Percentiles rank a stretch among this genome's conserved stretches.
Evolutionary conservation across 1,140 invertebrate genomes (phyloP).

Genomic region (Sycophila sp.): DNA sequence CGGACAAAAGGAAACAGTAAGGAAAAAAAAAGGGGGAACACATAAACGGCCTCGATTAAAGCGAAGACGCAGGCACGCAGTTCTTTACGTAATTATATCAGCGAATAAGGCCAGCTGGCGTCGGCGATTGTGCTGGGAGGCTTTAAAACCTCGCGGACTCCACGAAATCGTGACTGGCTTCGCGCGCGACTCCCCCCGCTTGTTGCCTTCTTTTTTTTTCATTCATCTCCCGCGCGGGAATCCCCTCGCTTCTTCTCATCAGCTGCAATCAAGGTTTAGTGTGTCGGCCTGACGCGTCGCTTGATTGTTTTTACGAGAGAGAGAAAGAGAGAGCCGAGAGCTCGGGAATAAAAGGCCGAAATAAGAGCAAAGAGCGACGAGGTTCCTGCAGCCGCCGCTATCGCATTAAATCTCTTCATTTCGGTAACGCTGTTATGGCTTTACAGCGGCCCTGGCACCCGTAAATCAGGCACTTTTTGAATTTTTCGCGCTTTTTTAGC

Average conservation of each 20-base stretch:
- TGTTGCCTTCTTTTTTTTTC: not conserved
- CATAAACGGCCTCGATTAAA: not conserved
- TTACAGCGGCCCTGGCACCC: conserved; percentile 51
- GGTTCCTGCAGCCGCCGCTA: not conserved
- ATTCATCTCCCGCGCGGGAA: too few relatives aligned
- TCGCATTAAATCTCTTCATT: conserved; percentile 60
- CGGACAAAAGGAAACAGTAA: too few relatives aligned
- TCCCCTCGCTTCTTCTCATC: conserved; percentile 49
- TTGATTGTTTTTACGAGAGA: conserved; percentile 64
- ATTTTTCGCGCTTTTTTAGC: conserved; percentile 53
- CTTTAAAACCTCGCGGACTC: not conserved
- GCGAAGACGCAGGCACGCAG: not conserved
- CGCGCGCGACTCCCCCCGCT: not conserved
- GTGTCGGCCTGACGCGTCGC: conserved; percentile 49
- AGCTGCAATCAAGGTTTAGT: conserved; percentile 61
- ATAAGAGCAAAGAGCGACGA: conserved; percentile 37
- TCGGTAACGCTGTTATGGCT: conserved; percentile 60
- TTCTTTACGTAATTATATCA: conserved; percentile 15
- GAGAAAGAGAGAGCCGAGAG: not conserved
- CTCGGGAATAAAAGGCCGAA: conserved; percentile 41
- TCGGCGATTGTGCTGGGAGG: not conserved
- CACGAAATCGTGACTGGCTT: conserved; percentile 24
- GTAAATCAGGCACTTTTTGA: conserved; percentile 59
- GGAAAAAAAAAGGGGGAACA: too few relatives aligned
- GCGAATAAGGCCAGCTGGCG: conserved; percentile 10